Evolutionary conservation across 2,797 vertebrate species (phyloP).

Genomic region (Pteropus rufus): DNA sequence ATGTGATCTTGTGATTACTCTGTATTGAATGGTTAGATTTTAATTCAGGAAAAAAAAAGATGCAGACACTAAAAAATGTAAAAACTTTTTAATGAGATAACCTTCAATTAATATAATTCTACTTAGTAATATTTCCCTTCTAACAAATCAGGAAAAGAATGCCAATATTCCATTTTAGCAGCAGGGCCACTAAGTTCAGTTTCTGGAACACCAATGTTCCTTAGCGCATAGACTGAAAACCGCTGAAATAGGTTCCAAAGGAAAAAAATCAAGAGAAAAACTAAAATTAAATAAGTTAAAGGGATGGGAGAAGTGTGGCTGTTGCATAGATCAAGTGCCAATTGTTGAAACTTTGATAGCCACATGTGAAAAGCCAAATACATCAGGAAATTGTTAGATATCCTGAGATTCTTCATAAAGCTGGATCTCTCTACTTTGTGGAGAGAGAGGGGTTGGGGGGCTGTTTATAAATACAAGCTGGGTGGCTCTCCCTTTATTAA

Average conservation of each 20-base stretch:
- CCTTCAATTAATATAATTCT: neutral
- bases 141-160: neutral
- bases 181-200: neutral
- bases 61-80: neutral
- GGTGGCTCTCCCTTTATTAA: neutral
- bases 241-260: neutral
- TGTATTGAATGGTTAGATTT: neutral
- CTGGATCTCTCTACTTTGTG: neutral
- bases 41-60: neutral
- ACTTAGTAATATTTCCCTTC: neutral
- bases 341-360: neutral
- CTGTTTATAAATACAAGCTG: neutral
- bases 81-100: neutral
- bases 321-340: neutral
- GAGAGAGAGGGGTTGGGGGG: neutral
- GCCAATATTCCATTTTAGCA: neutral
- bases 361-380: neutral
- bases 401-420: neutral
- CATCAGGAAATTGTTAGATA: neutral
- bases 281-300: neutral
- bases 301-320: neutral
- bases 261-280: neutral
- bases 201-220: neutral
- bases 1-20: neutral
- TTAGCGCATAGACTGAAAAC: conserved; percentile 24